Evolutionary conservation across 1,140 invertebrate genomes (phyloP).

Genomic region (Neoseiulus cucumeris): DNA sequence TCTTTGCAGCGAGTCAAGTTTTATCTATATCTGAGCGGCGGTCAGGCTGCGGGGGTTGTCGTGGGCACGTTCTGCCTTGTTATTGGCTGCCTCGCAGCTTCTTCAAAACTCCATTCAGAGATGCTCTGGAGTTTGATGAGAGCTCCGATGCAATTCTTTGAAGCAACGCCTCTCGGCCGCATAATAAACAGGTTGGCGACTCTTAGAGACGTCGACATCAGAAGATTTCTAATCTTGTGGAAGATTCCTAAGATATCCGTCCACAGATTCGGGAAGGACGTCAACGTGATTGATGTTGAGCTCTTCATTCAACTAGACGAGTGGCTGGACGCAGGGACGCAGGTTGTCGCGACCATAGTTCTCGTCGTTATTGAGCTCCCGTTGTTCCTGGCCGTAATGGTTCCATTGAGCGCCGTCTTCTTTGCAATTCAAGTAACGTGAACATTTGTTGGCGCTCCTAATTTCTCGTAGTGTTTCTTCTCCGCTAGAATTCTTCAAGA

Average conservation of each 20-base stretch:
- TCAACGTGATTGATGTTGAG: neutral
- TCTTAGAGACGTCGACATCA: too few relatives aligned
- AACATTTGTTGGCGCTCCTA: too few relatives aligned
- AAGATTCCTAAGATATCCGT: too few relatives aligned
- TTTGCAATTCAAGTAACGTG: conserved; percentile 50
- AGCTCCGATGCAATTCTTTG: conserved; percentile 57
- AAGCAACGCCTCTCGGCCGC: conserved; percentile 65
- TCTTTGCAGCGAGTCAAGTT: conserved; percentile 21
- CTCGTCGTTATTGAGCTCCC: conserved; percentile 42
- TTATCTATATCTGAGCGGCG: neutral
- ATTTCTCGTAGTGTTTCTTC: too few relatives aligned
- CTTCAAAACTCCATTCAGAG: conserved; percentile 15
- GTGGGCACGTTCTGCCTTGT: conserved; percentile 18
- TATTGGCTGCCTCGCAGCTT: conserved; percentile 22
- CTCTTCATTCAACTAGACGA: neutral
- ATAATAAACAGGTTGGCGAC: conserved; percentile 49
- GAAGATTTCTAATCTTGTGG: too few relatives aligned
- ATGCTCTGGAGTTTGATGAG: conserved; percentile 28
- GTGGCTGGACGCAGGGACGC: conserved; percentile 25
- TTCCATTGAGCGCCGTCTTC: conserved; percentile 67
- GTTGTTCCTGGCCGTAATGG: conserved; percentile 53
- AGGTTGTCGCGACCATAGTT: conserved; percentile 70
- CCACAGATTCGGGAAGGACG: conserved; percentile 9
- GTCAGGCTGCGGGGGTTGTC: conserved; percentile 4
- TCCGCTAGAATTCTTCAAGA: too few relatives aligned